Evolutionary conservation across 2,888 invertebrate species (phyloP).

Genomic region (Drosophila peninsularis): DNA sequence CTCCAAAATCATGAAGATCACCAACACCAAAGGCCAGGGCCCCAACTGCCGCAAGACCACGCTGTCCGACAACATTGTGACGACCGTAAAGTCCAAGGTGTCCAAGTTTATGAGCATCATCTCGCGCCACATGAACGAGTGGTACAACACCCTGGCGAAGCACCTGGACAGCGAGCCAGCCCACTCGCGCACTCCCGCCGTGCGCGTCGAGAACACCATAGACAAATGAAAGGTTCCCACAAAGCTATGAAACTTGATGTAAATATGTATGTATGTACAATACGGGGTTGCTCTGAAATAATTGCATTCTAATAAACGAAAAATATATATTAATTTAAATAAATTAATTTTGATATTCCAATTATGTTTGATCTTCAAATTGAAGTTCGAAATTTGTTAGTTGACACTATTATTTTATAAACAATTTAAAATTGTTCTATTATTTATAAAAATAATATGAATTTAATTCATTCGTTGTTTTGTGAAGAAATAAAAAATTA

Average conservation of each 20-base stretch:
- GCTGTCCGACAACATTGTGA: conserved; percentile 62
- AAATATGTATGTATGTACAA: conserved; percentile 66
- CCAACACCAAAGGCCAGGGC: neutral
- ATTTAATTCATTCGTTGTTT: conserved; percentile 14
- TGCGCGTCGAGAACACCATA: conserved; percentile 42
- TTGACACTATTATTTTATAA: neutral
- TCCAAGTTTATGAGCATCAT: conserved; percentile 77
- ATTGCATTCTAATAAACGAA: neutral
- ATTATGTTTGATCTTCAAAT: neutral
- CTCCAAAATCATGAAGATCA: conserved; percentile 59
- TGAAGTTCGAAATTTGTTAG: neutral
- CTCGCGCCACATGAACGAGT: conserved; percentile 79
- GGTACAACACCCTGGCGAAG: conserved; percentile 79
- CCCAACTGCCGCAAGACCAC: conserved; percentile 18
- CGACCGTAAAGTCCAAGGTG: conserved; percentile 73
- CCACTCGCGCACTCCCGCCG: neutral
- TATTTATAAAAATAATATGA: conserved; percentile 35
- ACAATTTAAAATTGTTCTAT: conserved; percentile 24
- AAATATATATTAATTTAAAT: conserved; percentile 1
- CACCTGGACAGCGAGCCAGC: conserved; percentile 46
- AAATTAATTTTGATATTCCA: neutral
- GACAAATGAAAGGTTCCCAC: conserved; percentile 11
- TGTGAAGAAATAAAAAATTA: neutral
- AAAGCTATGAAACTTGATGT: conserved; percentile 39
- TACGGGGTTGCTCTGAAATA: neutral